Percentiles rank a stretch among this genome's conserved stretches.
These are phyloP conservation scores for Tetragnatha versicolor DNA, from an alignment of 1,140 invertebrate species.

Conservation along the genomic window DNA sequence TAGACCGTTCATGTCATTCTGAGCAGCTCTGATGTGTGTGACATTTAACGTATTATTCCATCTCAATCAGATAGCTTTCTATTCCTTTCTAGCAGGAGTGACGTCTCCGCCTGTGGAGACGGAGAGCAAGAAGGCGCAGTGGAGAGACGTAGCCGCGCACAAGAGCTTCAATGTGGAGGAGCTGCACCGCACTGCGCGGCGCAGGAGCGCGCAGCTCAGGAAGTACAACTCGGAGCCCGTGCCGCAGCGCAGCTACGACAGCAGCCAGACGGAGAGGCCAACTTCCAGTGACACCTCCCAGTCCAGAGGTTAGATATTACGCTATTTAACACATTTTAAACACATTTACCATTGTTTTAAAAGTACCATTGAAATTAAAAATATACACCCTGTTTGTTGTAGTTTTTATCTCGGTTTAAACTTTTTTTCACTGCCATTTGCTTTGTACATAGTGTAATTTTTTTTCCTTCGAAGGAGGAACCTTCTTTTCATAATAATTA, in stretches of 20 bases:
- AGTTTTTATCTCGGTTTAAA: too few species aligned
- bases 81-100: not conserved
- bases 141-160: constrained; percentile 15
- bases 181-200: not conserved
- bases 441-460: too few species aligned
- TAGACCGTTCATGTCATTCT: too few species aligned
- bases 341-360: too few species aligned
- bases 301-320: constrained; percentile 8
- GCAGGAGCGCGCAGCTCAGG: not conserved
- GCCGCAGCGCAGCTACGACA: constrained; percentile 1
- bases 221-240: constrained; percentile 39
- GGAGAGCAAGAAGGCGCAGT: constrained; percentile 12
- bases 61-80: not conserved
- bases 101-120: not conserved
- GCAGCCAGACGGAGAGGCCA: not conserved
- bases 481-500: too few species aligned
- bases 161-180: constrained; percentile 36
- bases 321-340: not conserved
- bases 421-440: too few species aligned
- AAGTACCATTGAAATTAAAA: too few species aligned
- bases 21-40: too few species aligned
- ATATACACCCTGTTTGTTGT: too few species aligned
- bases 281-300: not conserved
- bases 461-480: too few species aligned
- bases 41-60: not conserved